Evolutionary conservation across 2,888 invertebrate genomes (phyloP).

Genomic region (Phortica magna): DNA sequence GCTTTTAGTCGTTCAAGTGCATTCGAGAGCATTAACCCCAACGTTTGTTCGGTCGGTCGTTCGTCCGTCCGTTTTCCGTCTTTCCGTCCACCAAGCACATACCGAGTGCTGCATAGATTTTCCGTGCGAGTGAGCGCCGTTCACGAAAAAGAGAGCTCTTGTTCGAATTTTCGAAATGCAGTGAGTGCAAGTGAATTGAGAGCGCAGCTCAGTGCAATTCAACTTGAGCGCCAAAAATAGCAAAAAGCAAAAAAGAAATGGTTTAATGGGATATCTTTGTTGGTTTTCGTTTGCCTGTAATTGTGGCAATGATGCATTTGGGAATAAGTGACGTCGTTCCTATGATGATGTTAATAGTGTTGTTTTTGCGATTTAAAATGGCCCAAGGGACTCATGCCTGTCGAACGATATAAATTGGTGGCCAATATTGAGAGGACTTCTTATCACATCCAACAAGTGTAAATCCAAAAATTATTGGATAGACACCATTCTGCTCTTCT

Average conservation of each 20-base stretch:
- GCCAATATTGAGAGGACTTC: not conserved
- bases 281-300: not conserved
- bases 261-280: not conserved
- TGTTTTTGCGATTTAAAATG: not conserved
- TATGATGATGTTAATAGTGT: not conserved
- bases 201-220: slow-evolving; percentile 16
- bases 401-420: not conserved
- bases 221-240: slow-evolving; percentile 11
- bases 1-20: slow-evolving; percentile 75
- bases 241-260: not conserved
- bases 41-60: not conserved
- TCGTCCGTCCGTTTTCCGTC: not conserved
- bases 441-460: too few species aligned
- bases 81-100: not conserved
- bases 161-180: slow-evolving; percentile 67
- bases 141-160: slow-evolving; percentile 39
- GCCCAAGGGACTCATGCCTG: not conserved
- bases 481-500: too few species aligned
- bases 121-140: not conserved
- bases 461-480: too few species aligned
- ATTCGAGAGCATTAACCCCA: slow-evolving; percentile 73
- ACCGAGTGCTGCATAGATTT: not conserved
- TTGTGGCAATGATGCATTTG: not conserved
- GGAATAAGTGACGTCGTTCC: not conserved
- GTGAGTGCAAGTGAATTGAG: slow-evolving; percentile 48